Evolutionary conservation across 2,888 invertebrate species (phyloP).

Genomic region (Argyra leucocephala): DNA sequence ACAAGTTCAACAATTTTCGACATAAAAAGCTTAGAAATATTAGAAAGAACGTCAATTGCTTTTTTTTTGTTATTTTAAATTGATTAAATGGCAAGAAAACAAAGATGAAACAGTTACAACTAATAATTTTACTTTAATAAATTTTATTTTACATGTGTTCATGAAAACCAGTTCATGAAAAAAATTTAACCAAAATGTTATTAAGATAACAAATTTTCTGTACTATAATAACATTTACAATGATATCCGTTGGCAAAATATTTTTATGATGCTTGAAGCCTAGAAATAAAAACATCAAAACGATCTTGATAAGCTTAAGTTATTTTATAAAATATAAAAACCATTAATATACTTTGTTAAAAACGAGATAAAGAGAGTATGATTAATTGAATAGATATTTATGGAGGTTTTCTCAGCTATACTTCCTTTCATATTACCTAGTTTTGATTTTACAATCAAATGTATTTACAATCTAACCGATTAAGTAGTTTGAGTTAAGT

Average conservation of each 20-base stretch:
- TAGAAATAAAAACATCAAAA: too few species aligned
- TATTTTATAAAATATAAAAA: too few species aligned
- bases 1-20: slow-evolving; percentile 70
- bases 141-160: slow-evolving; percentile 70
- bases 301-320: too few species aligned
- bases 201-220: slow-evolving; percentile 69
- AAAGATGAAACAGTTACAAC: slow-evolving; percentile 55
- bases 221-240: slow-evolving; percentile 64
- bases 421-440: too few species aligned
- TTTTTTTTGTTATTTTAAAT: slow-evolving; percentile 52
- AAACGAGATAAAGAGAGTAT: too few species aligned
- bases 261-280: slow-evolving; percentile 61
- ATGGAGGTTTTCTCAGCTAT: too few species aligned
- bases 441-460: too few species aligned
- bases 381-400: too few species aligned
- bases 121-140: slow-evolving; percentile 91
- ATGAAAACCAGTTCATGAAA: slow-evolving; percentile 88
- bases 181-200: slow-evolving; percentile 63
- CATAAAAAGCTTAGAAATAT: slow-evolving; percentile 55
- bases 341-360: too few species aligned
- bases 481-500: too few species aligned
- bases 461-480: too few species aligned
- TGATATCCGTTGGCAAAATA: slow-evolving; percentile 81
- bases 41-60: slow-evolving; percentile 56
- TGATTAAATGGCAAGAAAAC: slow-evolving; percentile 61